Base-by-base conservation (phyloP, 1,140 invertebrate genomes). In the Drosophila persimilis region DNA sequence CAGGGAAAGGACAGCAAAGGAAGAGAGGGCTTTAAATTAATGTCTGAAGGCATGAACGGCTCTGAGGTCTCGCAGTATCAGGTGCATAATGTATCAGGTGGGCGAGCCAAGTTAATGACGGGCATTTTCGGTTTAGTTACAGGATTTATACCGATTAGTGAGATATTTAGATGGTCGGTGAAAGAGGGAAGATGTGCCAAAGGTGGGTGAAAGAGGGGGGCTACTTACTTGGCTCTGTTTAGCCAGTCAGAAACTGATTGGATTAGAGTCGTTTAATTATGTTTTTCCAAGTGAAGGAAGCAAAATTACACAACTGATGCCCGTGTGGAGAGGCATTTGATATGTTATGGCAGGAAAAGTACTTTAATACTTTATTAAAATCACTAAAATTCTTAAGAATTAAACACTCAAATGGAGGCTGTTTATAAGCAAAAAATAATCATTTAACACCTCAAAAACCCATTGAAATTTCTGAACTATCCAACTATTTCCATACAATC, bases 71-170 rank as follows among this genome's bases (percentile, higher is more conserved):
- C 4, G 17, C 5, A 5, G 24, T 63, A 63, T 56, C 66, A 63
- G 45, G 52, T 73, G 69, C 58, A 73, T 63, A 72, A 72, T 72
- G 67, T 72, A 72, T 72, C 35, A 39, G 35, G 35, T 39, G 54
- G 59, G 24, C 54, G 65, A 35, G 53, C 53, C 31, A 29, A 43
- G 55, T 50, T 59, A 75, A 67, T 75, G 62, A 50, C 31, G 47
- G 24, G 61, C 43, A 66, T 74, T 66, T 75, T 74, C 54, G 73
- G 73, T 75, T 75, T 75, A 75, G 62, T 75, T 67, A 53, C 31
- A 48, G 54, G 71, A 75, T 66, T 75, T 75, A 75, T 75, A 44
- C 44, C 55, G 73, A 66, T 75, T 75, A 75, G 55, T 67, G 56
- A 46, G 15, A 41, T 43, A n/a, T 29, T 41, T 8, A 24, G 29